Conservation (phyloP, 2,797 vertebrate genomes). For the Mormyrops boulengeri region DNA sequence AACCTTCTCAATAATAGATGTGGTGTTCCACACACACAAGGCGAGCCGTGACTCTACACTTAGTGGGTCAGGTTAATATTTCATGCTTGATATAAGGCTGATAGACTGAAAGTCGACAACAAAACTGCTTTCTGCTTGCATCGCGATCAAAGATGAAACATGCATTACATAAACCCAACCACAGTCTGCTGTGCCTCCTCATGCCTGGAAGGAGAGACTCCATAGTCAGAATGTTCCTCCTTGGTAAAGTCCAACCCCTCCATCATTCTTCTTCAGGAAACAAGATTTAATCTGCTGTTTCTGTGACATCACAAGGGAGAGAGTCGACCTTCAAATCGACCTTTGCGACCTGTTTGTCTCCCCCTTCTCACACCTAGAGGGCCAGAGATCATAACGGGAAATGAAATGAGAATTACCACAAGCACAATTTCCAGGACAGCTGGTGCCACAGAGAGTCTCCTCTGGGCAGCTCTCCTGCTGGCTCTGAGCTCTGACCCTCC, state of each 20-base stretch:
- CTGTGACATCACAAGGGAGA: neutral
- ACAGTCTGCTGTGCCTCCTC: neutral
- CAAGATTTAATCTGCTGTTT: neutral
- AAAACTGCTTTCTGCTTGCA: constrained; percentile 39
- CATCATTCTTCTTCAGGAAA: neutral
- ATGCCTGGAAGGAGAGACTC: neutral
- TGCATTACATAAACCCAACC: neutral
- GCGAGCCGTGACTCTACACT: constrained; percentile 66
- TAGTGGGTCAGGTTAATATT: constrained; percentile 68
- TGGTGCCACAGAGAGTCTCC: constrained; percentile 37
- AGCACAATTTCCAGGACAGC: constrained; percentile 19
- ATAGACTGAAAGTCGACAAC: constrained; percentile 12
- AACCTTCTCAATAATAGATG: constrained; percentile 64
- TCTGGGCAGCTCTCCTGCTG: constrained; percentile 47
- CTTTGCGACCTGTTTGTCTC: neutral
- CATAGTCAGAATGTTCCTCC: neutral
- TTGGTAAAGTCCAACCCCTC: neutral
- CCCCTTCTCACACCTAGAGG: constrained; percentile 33
- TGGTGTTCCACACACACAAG: constrained; percentile 59
- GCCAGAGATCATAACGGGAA: constrained; percentile 55
- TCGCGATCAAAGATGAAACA: constrained; percentile 38
- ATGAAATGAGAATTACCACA: constrained; percentile 43
- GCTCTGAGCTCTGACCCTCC: constrained; percentile 12
- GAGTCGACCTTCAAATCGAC: neutral
- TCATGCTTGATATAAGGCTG: constrained; percentile 56